Evolutionary conservation across 2,888 invertebrate genomes (phyloP).

Genomic region (Mesorhabditis spiculigera): DNA sequence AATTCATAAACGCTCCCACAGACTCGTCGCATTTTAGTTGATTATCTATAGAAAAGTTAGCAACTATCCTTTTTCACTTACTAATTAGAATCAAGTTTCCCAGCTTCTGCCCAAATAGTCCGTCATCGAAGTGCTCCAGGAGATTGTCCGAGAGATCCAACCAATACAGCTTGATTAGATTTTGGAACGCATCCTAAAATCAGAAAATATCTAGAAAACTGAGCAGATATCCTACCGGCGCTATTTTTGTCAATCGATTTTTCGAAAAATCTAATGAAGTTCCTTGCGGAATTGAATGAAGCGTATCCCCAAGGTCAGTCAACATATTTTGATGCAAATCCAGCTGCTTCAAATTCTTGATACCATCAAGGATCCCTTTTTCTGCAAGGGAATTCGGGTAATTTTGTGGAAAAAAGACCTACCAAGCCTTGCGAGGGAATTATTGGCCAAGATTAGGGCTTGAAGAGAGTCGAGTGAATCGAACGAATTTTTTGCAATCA

Average conservation of each 20-base stretch:
- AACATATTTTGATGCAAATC: conserved; percentile 46
- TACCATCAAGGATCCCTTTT: conserved; percentile 62
- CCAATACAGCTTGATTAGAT: conserved; percentile 46
- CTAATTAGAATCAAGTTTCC: conserved; percentile 5
- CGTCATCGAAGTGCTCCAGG: conserved; percentile 35
- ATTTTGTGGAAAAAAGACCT: conserved; percentile 4
- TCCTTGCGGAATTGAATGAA: conserved; percentile 41
- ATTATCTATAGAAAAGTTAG: conserved; percentile 53
- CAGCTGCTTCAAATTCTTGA: conserved; percentile 68
- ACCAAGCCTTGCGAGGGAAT: conserved; percentile 73
- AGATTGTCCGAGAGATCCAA: conserved; percentile 52
- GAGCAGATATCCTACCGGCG: neutral
- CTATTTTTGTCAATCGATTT: conserved; percentile 77
- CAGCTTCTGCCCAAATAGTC: conserved; percentile 42
- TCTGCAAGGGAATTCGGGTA: conserved; percentile 27
- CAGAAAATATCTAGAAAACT: neutral
- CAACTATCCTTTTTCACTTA: conserved; percentile 32
- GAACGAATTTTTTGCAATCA: conserved; percentile 54
- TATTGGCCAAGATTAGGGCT: conserved; percentile 74
- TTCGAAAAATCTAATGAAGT: conserved; percentile 45
- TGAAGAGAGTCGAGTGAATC: conserved; percentile 68
- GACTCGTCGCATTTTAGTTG: conserved; percentile 47
- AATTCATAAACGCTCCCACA: conserved; percentile 50
- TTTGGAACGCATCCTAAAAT: conserved; percentile 37
- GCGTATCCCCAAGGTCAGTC: conserved; percentile 29